Conservation (phyloP, 2,113 vertebrate genomes). For the Malurus melanocephalus region DNA sequence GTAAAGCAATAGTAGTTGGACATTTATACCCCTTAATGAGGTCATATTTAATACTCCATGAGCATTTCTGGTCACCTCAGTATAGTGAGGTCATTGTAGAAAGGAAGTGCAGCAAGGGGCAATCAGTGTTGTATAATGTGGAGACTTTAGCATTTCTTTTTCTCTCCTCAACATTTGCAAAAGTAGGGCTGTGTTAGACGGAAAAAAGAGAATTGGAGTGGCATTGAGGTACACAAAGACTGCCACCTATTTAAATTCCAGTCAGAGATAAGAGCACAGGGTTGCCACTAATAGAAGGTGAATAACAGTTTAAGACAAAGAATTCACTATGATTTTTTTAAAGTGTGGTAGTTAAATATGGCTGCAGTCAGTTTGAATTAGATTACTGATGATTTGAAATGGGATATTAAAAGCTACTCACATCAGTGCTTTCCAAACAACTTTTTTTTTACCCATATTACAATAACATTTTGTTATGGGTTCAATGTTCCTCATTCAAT, state of each 20-base stretch:
- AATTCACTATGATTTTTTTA: constrained; percentile 1
- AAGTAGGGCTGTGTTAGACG: not conserved
- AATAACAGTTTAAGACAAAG: not conserved
- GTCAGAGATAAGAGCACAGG: not conserved
- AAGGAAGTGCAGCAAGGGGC: not conserved
- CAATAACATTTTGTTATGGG: not conserved
- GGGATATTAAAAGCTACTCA: not conserved
- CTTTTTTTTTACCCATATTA: not conserved
- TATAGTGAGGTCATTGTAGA: not conserved
- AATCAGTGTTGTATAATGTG: not conserved
- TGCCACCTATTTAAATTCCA: not conserved
- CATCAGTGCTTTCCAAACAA: not conserved
- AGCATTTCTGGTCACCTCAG: not conserved
- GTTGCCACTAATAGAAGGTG: not conserved
- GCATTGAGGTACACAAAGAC: not conserved
- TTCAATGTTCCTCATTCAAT: not conserved
- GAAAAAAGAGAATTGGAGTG: not conserved
- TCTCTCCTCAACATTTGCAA: not conserved
- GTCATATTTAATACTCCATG: not conserved
- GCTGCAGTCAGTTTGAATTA: not conserved
- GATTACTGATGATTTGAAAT: not conserved
- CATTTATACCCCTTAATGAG: not conserved
- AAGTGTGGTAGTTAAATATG: not conserved
- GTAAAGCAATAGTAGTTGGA: not conserved
- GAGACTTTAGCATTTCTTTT: not conserved